phyloP scores from a whole-genome alignment of 2,888 invertebrate species.

The Ennomos fuscantarius region DNA sequence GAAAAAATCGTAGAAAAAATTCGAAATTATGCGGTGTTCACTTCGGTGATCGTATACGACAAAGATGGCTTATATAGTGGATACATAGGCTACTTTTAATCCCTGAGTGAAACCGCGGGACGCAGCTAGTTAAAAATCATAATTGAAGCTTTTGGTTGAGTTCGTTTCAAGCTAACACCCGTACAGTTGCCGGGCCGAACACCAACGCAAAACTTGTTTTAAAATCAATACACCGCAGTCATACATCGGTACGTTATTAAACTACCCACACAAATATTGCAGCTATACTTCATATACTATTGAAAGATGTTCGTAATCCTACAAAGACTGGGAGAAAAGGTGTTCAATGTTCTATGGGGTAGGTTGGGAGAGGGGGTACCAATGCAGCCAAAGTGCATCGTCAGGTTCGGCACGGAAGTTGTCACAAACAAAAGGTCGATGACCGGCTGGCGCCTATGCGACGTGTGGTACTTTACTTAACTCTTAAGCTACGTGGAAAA shows the following conservation, averaged over 20 bases:
- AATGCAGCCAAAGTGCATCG: conserved; percentile 66
- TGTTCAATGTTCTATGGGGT: conserved; percentile 49
- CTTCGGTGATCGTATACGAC: too few relatives aligned
- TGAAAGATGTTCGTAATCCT: conserved; percentile 5
- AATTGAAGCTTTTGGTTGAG: too few relatives aligned
- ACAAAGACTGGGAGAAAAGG: conserved; percentile 26
- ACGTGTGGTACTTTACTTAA: conserved; percentile 49
- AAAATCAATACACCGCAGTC: conserved; percentile 22
- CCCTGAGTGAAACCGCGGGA: too few relatives aligned
- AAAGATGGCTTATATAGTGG: too few relatives aligned
- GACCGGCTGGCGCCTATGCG: conserved; percentile 68
- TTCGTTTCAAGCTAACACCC: too few relatives aligned
- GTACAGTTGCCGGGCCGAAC: conserved; percentile 3
- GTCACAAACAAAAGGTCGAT: conserved; percentile 70
- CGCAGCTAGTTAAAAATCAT: too few relatives aligned
- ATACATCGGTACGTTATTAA: conserved; percentile 8
- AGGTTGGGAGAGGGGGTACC: conserved; percentile 62
- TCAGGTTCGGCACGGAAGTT: conserved; percentile 69
- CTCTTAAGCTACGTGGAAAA: conserved; percentile 27
- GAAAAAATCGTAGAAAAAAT: too few relatives aligned
- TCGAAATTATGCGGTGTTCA: too few relatives aligned
- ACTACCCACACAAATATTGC: conserved; percentile 19
- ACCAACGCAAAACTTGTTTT: conserved; percentile 3
- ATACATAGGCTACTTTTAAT: too few relatives aligned
- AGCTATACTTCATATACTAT: conserved; percentile 1